A percentile compares a stretch with the other conserved stretches of the same genome.
Evolutionary conservation across 2,888 invertebrate species (phyloP).

Genomic region (Noctua janthina): DNA sequence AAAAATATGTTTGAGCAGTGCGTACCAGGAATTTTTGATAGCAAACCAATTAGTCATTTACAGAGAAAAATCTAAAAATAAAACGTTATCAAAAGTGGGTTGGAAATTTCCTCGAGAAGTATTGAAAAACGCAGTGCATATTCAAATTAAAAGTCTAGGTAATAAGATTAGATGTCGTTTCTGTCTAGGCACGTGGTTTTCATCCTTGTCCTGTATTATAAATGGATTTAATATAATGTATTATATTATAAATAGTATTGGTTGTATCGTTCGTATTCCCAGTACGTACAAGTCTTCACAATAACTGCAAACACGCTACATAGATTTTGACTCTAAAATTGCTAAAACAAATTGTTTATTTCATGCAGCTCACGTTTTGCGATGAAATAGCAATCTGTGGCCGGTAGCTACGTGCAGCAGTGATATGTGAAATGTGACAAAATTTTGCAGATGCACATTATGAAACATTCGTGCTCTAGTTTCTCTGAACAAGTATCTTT

Average conservation of each 20-base stretch:
- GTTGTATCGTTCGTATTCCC: not conserved
- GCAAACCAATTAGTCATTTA: not conserved
- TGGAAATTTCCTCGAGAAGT: not conserved
- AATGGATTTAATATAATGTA: not conserved
- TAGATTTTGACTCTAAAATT: not conserved
- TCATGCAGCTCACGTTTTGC: slow-evolving; percentile 14
- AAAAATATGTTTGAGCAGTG: not conserved
- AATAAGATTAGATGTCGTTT: not conserved
- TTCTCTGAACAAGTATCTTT: not conserved
- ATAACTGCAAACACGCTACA: not conserved
- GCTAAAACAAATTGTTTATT: slow-evolving; percentile 8
- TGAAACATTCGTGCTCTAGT: slow-evolving; percentile 18
- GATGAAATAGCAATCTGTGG: slow-evolving; percentile 15
- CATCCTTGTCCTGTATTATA: not conserved
- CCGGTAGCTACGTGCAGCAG: slow-evolving; percentile 1
- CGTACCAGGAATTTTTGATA: not conserved
- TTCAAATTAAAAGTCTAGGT: slow-evolving; percentile 1
- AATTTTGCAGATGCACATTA: slow-evolving; percentile 1
- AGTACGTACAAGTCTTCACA: not conserved
- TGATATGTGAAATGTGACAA: slow-evolving; percentile 1
- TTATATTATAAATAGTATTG: not conserved
- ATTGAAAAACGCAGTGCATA: not conserved
- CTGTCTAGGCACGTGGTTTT: not conserved
- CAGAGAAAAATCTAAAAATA: not conserved
- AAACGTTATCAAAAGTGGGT: not conserved